A percentile compares a stretch with the other conserved stretches of the same genome.
phyloP scores from a whole-genome alignment of 2,888 invertebrate species.

The Caenorhabditis becei region DNA sequence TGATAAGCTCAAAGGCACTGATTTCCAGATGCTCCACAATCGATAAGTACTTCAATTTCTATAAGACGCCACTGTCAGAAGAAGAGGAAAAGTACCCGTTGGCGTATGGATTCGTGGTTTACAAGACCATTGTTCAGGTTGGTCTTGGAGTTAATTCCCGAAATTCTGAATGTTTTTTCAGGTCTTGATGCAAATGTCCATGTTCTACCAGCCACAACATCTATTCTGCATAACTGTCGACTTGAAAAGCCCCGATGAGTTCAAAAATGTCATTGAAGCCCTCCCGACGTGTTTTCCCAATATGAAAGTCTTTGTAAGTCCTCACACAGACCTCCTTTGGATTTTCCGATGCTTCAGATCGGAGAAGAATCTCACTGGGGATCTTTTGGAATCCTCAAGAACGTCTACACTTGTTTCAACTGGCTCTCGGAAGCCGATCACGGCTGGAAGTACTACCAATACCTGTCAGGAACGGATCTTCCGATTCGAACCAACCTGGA shows the following conservation, averaged over 20 bases:
- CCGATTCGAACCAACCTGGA: conserved; percentile 69
- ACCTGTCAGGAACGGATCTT: conserved; percentile 68
- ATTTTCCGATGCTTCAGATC: conserved; percentile 21
- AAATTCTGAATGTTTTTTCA: too few relatives aligned
- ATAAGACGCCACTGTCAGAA: conserved; percentile 16
- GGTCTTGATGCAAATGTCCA: conserved; percentile 56
- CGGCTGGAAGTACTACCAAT: conserved; percentile 65
- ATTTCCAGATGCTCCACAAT: conserved; percentile 54
- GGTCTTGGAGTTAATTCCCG: neutral
- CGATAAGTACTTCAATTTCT: conserved; percentile 60
- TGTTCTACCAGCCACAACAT: conserved; percentile 68
- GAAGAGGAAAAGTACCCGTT: conserved; percentile 65
- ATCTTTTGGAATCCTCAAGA: conserved; percentile 57
- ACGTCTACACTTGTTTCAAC: conserved; percentile 61
- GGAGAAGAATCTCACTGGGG: conserved; percentile 63
- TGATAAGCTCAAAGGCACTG: neutral
- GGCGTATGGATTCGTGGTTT: conserved; percentile 66
- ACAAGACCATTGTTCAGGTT: conserved; percentile 62
- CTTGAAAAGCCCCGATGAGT: conserved; percentile 35
- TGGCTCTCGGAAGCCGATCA: conserved; percentile 40
- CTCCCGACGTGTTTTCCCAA: conserved; percentile 61
- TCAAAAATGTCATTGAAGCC: conserved; percentile 40
- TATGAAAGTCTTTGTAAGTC: conserved; percentile 61
- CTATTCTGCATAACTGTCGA: conserved; percentile 65
- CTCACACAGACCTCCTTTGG: neutral